phyloP scores from a whole-genome alignment of 2,797 vertebrate species.

The Pempheris klunzingeri region DNA sequence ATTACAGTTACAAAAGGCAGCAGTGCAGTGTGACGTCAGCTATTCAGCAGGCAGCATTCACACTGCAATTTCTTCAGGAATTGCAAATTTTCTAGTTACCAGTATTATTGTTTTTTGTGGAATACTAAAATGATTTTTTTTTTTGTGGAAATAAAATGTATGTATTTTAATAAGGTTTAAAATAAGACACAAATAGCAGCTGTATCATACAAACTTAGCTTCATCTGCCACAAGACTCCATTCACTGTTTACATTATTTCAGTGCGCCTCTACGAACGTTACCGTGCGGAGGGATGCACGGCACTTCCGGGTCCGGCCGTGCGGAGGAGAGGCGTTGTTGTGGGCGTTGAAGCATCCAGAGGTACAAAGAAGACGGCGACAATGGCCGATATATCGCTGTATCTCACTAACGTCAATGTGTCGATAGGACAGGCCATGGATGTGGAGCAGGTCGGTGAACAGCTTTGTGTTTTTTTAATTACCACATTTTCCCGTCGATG shows the following conservation, averaged over 20 bases:
- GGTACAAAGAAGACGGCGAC: slow-evolving; percentile 65
- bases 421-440: slow-evolving; percentile 75
- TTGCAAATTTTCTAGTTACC: too few species aligned
- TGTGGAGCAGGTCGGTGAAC: slow-evolving; percentile 72
- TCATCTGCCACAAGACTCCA: too few species aligned
- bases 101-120: too few species aligned
- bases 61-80: too few species aligned
- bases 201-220: too few species aligned
- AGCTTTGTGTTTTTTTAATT: background rate
- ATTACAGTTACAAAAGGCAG: too few species aligned
- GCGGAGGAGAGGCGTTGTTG: slow-evolving; percentile 42
- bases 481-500: too few species aligned
- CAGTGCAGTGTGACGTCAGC: too few species aligned
- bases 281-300: background rate
- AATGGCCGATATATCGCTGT: slow-evolving; percentile 83
- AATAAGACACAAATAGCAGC: background rate
- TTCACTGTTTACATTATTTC: too few species aligned
- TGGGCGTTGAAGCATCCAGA: slow-evolving; percentile 62
- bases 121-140: too few species aligned
- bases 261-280: background rate
- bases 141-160: background rate
- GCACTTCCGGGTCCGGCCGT: slow-evolving; percentile 66
- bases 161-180: background rate
- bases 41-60: too few species aligned
- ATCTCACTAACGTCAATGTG: slow-evolving; percentile 79